Conservation (phyloP, 2,113 vertebrate species). For the Emberiza fucata region DNA sequence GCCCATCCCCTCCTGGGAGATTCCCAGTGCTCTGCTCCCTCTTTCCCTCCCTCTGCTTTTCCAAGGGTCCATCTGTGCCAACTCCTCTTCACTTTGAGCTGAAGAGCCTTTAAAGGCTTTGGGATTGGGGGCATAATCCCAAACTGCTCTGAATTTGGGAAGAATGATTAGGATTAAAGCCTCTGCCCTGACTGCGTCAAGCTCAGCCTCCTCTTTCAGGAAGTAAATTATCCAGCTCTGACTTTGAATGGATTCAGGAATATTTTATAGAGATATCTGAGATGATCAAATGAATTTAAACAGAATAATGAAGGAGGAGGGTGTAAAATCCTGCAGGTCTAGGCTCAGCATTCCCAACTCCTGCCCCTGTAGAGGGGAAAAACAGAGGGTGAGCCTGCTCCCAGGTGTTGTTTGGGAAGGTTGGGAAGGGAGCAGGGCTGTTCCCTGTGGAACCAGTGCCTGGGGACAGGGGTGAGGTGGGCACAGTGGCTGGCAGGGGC, state of each 20-base stretch:
- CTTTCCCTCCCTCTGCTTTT: not conserved
- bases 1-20: not conserved
- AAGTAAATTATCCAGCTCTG: not conserved
- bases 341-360: not conserved
- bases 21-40: not conserved
- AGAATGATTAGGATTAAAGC: not conserved
- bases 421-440: not conserved
- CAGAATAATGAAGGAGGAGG: not conserved
- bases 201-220: not conserved
- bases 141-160: not conserved
- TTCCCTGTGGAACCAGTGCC: no score
- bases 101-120: not conserved
- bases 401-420: not conserved
- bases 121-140: not conserved
- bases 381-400: accelerated
- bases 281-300: not conserved
- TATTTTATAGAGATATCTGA: not conserved
- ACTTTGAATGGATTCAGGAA: not conserved
- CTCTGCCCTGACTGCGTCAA: not conserved
- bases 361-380: not conserved
- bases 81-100: not conserved
- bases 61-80: not conserved
- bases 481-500: not conserved
- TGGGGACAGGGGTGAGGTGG: accelerated
- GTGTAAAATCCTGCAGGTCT: not conserved